Conservation (phyloP, 2,113 vertebrate genomes). For the Zingel zingel region DNA sequence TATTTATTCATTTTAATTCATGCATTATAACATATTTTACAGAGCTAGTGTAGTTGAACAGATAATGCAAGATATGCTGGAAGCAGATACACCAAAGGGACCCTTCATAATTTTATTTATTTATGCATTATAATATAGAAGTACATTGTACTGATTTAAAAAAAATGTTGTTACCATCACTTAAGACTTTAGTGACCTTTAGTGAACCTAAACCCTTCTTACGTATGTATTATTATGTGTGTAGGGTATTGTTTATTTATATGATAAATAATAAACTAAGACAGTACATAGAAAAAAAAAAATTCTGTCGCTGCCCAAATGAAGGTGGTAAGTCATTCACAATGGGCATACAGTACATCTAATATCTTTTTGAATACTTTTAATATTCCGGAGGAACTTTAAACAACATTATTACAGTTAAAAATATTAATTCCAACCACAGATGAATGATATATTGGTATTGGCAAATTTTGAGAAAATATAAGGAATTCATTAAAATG, state of each 20-base stretch:
- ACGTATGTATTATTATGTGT: not conserved
- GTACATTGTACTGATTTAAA: too few relatives aligned
- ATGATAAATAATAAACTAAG: not conserved
- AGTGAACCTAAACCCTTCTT: not conserved
- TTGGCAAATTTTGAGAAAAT: not conserved
- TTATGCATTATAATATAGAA: too few relatives aligned
- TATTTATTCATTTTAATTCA: not conserved
- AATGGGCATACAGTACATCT: not conserved
- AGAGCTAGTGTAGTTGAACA: too few relatives aligned
- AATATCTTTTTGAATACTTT: not conserved
- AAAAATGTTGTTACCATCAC: not conserved
- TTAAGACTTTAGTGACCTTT: not conserved
- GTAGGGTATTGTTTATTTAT: too few relatives aligned
- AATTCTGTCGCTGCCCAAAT: not conserved
- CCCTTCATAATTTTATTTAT: too few relatives aligned
- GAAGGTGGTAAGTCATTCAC: not conserved
- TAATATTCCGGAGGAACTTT: not conserved
- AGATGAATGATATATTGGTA: not conserved
- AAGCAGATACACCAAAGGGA: not conserved
- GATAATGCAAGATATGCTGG: not conserved
- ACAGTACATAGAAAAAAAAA: not conserved
- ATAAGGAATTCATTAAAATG: not conserved
- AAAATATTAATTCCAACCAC: not conserved
- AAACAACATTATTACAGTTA: not conserved
- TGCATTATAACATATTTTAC: not conserved